phyloP scores from a whole-genome alignment of 2,113 vertebrate genomes.

The Phrynocephalus versicolor region DNA sequence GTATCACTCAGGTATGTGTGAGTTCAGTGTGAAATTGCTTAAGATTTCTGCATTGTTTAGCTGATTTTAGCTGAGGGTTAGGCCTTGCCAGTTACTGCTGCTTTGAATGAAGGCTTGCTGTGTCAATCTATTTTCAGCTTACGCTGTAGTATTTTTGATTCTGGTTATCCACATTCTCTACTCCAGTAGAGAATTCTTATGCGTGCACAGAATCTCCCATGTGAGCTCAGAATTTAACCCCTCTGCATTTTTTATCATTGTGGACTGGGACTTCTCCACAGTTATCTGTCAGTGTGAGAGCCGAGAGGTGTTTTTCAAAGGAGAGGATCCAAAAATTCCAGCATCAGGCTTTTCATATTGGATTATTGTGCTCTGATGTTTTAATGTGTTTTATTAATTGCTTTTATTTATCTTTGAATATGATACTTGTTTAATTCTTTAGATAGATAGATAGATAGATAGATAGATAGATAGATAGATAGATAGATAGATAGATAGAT shows the following conservation, averaged over 20 bases:
- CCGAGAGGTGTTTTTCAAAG: neutral
- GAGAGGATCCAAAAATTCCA: neutral
- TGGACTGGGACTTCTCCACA: neutral
- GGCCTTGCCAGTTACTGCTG: neutral
- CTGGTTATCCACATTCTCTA: neutral
- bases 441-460: too few species aligned
- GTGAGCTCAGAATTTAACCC: neutral
- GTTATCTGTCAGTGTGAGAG: neutral
- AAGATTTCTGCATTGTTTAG: neutral
- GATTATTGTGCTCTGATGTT: too few species aligned
- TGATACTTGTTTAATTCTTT: too few species aligned
- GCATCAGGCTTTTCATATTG: too few species aligned
- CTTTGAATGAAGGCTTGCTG: neutral
- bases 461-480: too few species aligned
- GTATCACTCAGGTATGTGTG: constrained; percentile 92
- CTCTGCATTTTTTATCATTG: too few species aligned
- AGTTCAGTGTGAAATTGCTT: neutral
- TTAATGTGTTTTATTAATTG: too few species aligned
- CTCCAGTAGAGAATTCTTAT: neutral
- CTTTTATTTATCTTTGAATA: too few species aligned
- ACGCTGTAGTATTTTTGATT: neutral
- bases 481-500: too few species aligned
- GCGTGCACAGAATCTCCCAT: too few species aligned
- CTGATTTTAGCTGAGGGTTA: neutral
- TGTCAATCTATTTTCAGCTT: neutral